Evolutionary conservation across 30 jellyfish, hydroid and myxozoan species (phyloP), one percentile per base, ranked within the genome.

Genomic region (Pelagia noctiluca): DNA sequence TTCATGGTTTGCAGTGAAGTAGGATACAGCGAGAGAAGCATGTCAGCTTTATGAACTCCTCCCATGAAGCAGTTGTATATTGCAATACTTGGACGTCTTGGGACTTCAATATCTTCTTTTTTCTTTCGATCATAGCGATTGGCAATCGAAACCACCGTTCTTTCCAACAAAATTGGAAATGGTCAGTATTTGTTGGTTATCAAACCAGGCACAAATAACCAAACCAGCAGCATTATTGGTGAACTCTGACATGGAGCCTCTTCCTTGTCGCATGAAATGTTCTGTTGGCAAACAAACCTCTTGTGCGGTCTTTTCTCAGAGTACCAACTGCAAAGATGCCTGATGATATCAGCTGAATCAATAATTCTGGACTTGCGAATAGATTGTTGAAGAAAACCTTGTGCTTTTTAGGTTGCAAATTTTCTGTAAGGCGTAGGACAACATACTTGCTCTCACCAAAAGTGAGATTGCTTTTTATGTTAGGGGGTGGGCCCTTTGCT

Each of bases 331-430:
- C 64, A 61, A 11, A 21, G 60, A 35, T 76, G 21, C 13, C 8
- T 10, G 7, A 7, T 34, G 16, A 23, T 67, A 34, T 16, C 70
- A 83, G n/a, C 84, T n/a, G n/a, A n/a, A n/a, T n/a, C n/a, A n/a
- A n/a, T n/a, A n/a, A n/a, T n/a, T n/a, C n/a, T n/a, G n/a, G 91
- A 29, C 91, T 81, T 5, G 90, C 12, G 70, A 81, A 81, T 60
- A 66, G 71, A 35, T 81, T 81, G 84, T 81, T 87, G n/a, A 65
- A 79, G 37, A 22, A 36, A 16, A 47, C 18, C 19, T 37, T 10
- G 85, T n/a, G n/a, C n/a, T n/a, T n/a, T n/a, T n/a, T n/a, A n/a
- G n/a, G n/a, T n/a, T n/a, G n/a, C n/a, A n/a, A n/a, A 38, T 31
- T 29, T 49, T 47, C 50, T 8, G 84, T 19, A 8, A 73, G 85